Evolutionary conservation across 1,140 invertebrate species (phyloP).

Genomic region (Nilaparvata lugens): DNA sequence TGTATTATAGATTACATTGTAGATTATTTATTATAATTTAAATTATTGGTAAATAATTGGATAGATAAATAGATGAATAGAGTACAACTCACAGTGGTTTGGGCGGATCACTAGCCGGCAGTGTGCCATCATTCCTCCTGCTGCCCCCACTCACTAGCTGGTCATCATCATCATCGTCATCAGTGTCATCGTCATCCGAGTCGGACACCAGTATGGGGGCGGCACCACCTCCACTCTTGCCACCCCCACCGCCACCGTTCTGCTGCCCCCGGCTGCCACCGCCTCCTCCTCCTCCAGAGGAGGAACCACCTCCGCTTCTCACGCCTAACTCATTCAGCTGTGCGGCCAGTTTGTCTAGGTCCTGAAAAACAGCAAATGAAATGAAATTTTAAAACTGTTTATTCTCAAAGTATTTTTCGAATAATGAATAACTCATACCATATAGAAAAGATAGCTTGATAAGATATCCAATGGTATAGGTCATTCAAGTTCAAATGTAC

Average conservation of each 20-base stretch:
- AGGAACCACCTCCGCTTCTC: slow-evolving; percentile 41
- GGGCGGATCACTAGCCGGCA: slow-evolving; percentile 90
- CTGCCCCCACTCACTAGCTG: slow-evolving; percentile 41
- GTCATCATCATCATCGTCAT: slow-evolving; percentile 39
- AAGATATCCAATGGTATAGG: too few species aligned
- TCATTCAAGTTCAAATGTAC: too few species aligned
- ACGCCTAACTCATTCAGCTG: slow-evolving; percentile 87
- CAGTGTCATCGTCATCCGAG: slow-evolving; percentile 34
- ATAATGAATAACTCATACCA: too few species aligned
- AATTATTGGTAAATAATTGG: background rate
- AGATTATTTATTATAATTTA: too few species aligned
- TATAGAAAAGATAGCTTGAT: too few species aligned
- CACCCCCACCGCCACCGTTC: slow-evolving; percentile 45
- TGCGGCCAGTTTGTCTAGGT: slow-evolving; percentile 85
- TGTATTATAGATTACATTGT: too few species aligned
- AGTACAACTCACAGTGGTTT: slow-evolving; percentile 84
- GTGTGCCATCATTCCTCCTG: slow-evolving; percentile 79
- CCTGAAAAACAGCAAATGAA: slow-evolving; percentile 46
- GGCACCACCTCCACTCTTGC: slow-evolving; percentile 17
- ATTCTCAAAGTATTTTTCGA: too few species aligned
- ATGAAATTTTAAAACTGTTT: too few species aligned
- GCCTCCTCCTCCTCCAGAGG: slow-evolving; percentile 26
- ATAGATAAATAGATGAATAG: background rate
- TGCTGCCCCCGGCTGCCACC: slow-evolving; percentile 20
- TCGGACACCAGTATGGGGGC: slow-evolving; percentile 22